Conservation (phyloP, 2,888 invertebrate species). For the Tetragnatha montana region DNA sequence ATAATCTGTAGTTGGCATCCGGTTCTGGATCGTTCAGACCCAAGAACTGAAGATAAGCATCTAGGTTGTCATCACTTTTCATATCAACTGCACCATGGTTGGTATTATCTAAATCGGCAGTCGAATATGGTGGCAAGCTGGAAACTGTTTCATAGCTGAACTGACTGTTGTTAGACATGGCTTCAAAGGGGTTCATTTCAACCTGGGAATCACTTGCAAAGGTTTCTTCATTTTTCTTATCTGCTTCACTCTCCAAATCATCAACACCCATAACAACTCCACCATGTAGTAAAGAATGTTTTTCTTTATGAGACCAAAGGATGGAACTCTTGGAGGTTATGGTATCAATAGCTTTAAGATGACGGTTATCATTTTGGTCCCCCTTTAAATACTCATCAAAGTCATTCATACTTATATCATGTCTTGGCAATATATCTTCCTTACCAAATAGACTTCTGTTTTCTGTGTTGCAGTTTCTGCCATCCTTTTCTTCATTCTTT, state of each 20-base stretch:
- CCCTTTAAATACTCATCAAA: too few relatives aligned
- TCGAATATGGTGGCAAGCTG: not conserved
- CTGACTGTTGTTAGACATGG: not conserved
- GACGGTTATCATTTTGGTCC: too few relatives aligned
- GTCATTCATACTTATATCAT: too few relatives aligned
- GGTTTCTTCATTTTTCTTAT: not conserved
- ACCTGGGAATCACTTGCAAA: not conserved
- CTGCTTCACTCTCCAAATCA: not conserved
- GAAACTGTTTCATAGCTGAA: not conserved
- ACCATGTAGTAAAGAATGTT: not conserved
- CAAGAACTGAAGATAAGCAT: slow-evolving; percentile 8
- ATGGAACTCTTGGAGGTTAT: too few relatives aligned
- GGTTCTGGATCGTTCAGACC: not conserved
- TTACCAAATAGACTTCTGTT: too few relatives aligned
- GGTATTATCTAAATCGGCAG: too few relatives aligned
- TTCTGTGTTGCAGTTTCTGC: too few relatives aligned
- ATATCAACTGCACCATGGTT: not conserved
- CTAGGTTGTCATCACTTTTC: not conserved
- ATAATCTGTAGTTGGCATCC: not conserved
- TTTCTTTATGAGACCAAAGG: too few relatives aligned
- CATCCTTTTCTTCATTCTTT: too few relatives aligned
- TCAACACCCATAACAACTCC: not conserved
- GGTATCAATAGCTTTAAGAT: too few relatives aligned
- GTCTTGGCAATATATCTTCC: too few relatives aligned
- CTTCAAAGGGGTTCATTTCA: not conserved